Evolutionary conservation across 2,113 vertebrate genomes (phyloP).

Genomic region (Percopsis transmontana): DNA sequence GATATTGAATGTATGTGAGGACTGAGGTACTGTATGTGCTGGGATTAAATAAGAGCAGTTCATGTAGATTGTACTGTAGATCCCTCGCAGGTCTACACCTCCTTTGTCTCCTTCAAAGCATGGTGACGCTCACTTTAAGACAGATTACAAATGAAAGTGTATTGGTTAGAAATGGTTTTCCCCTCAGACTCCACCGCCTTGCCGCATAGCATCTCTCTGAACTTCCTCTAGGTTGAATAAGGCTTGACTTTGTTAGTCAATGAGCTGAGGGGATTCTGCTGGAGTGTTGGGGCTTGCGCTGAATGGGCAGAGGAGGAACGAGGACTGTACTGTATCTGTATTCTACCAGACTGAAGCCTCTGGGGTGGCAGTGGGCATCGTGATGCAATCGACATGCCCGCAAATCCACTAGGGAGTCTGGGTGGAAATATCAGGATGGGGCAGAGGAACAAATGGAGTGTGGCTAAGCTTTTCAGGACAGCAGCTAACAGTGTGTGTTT

Average conservation of each 20-base stretch:
- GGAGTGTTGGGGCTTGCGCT: neutral
- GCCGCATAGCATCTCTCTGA: constrained; percentile 3
- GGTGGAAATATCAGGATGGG: constrained; percentile 58
- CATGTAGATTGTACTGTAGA: constrained; percentile 26
- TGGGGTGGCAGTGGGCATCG: neutral
- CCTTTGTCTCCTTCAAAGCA: constrained; percentile 6
- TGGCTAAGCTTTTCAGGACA: constrained; percentile 58
- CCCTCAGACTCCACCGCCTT: constrained; percentile 4
- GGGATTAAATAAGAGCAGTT: constrained; percentile 32
- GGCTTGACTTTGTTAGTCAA: neutral
- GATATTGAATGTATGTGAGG: constrained; percentile 21
- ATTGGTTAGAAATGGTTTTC: neutral
- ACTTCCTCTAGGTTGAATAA: neutral
- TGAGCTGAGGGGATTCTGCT: neutral
- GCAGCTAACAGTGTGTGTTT: constrained; percentile 31
- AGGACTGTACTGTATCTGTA: neutral
- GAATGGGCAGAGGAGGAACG: constrained; percentile 5
- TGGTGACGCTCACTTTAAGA: too few species aligned
- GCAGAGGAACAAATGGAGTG: constrained; percentile 39
- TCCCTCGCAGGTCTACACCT: neutral
- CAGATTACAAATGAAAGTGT: neutral
- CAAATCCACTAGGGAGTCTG: constrained; percentile 46
- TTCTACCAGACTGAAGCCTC: neutral
- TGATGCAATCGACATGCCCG: constrained; percentile 56
- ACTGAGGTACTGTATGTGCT: constrained; percentile 16